A percentile compares a stretch with the other conserved stretches of the same genome.
These are phyloP conservation scores for Cyanoliseus patagonus DNA, from an alignment of 2,113 vertebrate species.

Conservation along the genomic window DNA sequence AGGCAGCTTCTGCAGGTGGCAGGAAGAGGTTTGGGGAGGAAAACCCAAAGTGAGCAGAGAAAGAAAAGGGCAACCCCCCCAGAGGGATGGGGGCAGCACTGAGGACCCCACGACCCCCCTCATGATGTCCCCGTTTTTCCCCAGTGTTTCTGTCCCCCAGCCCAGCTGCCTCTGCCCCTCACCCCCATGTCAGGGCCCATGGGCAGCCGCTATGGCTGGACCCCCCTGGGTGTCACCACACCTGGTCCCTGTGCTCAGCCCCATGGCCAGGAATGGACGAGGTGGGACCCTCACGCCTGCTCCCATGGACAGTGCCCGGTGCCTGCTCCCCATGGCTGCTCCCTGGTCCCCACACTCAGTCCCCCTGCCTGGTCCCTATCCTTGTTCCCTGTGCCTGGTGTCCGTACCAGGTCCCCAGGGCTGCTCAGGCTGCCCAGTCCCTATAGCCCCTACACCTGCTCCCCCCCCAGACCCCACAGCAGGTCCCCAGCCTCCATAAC, in stretches of 20 bases:
- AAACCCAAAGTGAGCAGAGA: not conserved
- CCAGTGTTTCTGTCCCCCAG: not conserved
- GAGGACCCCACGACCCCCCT: not conserved
- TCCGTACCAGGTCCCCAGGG: too few relatives aligned
- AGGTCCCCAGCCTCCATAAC: not conserved
- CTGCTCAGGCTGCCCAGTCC: not conserved
- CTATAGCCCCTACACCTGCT: not conserved
- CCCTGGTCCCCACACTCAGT: not conserved
- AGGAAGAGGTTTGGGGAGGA: conserved; percentile 11
- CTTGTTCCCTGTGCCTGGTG: not conserved
- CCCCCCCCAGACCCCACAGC: not conserved
- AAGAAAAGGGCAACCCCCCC: not conserved
- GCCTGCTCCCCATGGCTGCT: too few relatives aligned
- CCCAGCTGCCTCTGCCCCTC: not conserved
- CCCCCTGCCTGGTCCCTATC: not conserved
- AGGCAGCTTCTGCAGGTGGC: not conserved
- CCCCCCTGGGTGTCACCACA: too few relatives aligned
- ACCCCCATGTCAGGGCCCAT: accelerated
- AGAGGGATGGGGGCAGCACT: accelerated
- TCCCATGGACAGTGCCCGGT: accelerated
- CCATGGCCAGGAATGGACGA: not conserved
- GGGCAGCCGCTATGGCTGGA: not conserved
- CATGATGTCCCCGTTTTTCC: accelerated
- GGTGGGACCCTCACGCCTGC: accelerated
- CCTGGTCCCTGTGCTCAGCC: not conserved